These are phyloP conservation scores for Ciconia stormi DNA, from an alignment of 2,113 vertebrate genomes.

Conservation along the genomic window DNA sequence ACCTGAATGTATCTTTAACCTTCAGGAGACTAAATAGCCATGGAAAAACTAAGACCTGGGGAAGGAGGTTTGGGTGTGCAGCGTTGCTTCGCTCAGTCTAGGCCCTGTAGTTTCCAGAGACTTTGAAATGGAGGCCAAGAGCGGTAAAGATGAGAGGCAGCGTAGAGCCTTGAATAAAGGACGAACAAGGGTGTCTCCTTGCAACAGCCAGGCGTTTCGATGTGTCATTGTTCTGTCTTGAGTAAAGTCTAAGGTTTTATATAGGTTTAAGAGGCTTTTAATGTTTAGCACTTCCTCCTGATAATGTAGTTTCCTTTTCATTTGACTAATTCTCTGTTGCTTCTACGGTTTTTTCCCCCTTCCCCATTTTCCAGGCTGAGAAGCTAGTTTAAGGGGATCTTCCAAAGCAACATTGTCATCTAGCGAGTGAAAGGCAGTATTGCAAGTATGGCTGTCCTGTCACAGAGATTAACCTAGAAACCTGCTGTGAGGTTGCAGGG, in stretches of 20 bases:
- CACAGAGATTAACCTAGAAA: neutral
- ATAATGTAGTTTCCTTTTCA: neutral
- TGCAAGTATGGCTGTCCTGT: neutral
- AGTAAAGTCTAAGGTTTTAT: neutral
- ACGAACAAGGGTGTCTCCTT: neutral
- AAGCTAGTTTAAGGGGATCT: neutral
- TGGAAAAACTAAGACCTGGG: neutral
- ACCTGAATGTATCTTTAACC: neutral
- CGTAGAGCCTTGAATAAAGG: neutral
- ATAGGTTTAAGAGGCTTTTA: neutral
- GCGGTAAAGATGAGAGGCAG: neutral
- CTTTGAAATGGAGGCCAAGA: slow-evolving; percentile 42
- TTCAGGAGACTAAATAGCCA: neutral
- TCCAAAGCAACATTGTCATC: slow-evolving; percentile 41
- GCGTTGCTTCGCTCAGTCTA: neutral
- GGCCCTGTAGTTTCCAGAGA: neutral
- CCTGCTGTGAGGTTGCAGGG: neutral
- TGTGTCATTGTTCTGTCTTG: neutral
- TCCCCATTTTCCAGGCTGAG: neutral
- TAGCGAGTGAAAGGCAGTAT: neutral
- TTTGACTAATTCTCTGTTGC: neutral
- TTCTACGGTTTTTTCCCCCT: neutral
- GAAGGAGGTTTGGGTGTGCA: neutral
- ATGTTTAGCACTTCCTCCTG: neutral
- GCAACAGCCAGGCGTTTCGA: neutral